These are phyloP conservation scores for Cettia cetti DNA, from an alignment of 2,113 vertebrate genomes.

Conservation along the genomic window DNA sequence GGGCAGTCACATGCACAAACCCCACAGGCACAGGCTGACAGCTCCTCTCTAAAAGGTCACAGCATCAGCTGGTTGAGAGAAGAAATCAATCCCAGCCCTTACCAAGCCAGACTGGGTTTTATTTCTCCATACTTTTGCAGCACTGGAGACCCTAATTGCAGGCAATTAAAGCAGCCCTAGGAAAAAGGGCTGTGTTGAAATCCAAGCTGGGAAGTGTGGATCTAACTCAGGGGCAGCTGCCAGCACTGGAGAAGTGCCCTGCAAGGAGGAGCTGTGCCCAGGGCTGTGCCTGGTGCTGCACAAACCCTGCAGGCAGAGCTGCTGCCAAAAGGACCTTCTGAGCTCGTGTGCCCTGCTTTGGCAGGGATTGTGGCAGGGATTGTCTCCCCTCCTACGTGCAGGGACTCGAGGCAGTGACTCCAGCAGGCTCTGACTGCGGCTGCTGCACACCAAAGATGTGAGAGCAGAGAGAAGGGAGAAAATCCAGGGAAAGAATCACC, in stretches of 20 bases:
- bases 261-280: background rate
- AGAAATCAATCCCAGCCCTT: background rate
- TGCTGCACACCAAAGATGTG: background rate
- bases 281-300: background rate
- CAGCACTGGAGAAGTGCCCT: background rate
- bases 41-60: background rate
- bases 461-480: rapidly evolving
- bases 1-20: background rate
- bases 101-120: background rate
- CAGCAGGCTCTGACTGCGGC: background rate
- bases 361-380: background rate
- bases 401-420: background rate
- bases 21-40: background rate
- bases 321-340: background rate
- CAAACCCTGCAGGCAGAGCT: background rate
- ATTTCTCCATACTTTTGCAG: background rate
- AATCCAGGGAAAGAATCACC: background rate
- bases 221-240: background rate
- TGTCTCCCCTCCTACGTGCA: background rate
- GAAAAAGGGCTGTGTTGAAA: background rate
- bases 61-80: background rate
- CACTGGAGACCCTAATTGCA: background rate
- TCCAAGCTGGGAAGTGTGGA: background rate
- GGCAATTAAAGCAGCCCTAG: slow-evolving; percentile 1
- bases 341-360: background rate